A percentile compares a stretch with the other conserved stretches of the same genome.
Evolutionary conservation across 2,888 invertebrate species (phyloP).

Genomic region (Rhagonycha fulva): DNA sequence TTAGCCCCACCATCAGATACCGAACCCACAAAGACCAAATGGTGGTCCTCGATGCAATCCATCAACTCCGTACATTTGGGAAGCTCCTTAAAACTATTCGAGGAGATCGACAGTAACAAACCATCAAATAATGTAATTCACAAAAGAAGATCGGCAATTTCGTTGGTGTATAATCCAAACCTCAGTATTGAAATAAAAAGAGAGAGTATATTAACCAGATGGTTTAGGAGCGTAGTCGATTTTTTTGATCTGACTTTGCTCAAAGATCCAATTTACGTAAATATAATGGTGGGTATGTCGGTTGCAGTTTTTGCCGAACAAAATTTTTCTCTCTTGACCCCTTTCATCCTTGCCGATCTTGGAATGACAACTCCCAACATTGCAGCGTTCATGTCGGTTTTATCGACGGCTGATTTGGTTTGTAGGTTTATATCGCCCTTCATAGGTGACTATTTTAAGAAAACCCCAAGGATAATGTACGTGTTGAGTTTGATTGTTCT

Average conservation of each 20-base stretch:
- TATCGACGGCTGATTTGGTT: constrained; percentile 60
- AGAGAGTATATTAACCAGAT: constrained; percentile 38
- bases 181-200: constrained; percentile 34
- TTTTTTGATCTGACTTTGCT: constrained; percentile 69
- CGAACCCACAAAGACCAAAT: constrained; percentile 47
- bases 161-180: constrained; percentile 30
- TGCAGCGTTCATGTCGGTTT: constrained; percentile 65
- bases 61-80: constrained; percentile 62
- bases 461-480: constrained; percentile 68
- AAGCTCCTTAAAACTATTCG: constrained; percentile 65
- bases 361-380: constrained; percentile 62
- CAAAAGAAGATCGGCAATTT: not conserved
- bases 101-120: constrained; percentile 40
- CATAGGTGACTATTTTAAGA: constrained; percentile 66
- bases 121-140: not conserved
- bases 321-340: constrained; percentile 69
- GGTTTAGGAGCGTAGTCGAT: constrained; percentile 52
- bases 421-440: constrained; percentile 68
- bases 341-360: constrained; percentile 69
- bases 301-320: constrained; percentile 71
- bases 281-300: constrained; percentile 69
- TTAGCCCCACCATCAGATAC: not conserved
- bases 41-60: constrained; percentile 59
- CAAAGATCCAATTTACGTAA: constrained; percentile 69
- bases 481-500: constrained; percentile 64